Evolutionary conservation across 2,797 vertebrate genomes (phyloP).

Genomic region (Rhinoraja longicauda): DNA sequence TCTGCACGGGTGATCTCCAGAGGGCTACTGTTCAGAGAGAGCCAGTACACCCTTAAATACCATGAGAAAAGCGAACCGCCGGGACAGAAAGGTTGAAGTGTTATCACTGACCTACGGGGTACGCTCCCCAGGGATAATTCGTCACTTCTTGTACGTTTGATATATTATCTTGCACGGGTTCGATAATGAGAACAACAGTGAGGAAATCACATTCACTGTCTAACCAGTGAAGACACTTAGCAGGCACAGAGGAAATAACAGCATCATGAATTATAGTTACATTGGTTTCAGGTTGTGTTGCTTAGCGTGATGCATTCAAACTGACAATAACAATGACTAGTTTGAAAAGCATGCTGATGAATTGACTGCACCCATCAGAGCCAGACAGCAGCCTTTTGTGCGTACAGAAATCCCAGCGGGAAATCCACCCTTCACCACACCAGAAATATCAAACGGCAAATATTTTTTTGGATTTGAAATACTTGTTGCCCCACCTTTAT

Average conservation of each 20-base stretch:
- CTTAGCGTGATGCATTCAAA: not conserved
- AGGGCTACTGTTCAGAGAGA: not conserved
- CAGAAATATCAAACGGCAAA: too few species aligned
- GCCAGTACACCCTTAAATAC: not conserved
- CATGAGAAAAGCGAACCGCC: not conserved
- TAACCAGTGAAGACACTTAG: not conserved
- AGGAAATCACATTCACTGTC: not conserved
- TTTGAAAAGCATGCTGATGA: too few species aligned
- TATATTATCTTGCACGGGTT: not conserved
- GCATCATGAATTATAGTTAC: not conserved
- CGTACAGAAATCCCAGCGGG: too few species aligned
- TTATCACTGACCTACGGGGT: not conserved
- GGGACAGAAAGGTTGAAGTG: not conserved
- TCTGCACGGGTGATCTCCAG: not conserved
- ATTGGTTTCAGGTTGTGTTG: not conserved
- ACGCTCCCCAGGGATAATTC: not conserved
- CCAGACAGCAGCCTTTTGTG: too few species aligned
- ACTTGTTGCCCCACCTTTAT: not conserved
- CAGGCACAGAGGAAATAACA: not conserved
- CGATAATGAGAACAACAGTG: not conserved
- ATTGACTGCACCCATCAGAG: too few species aligned
- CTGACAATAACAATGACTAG: too few species aligned
- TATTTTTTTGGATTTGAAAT: too few species aligned
- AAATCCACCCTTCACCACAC: too few species aligned
- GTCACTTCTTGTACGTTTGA: constrained; percentile 17